phyloP scores from a whole-genome alignment of 92 coral and sea anemone species.

The Parazoanthus darwini region DNA sequence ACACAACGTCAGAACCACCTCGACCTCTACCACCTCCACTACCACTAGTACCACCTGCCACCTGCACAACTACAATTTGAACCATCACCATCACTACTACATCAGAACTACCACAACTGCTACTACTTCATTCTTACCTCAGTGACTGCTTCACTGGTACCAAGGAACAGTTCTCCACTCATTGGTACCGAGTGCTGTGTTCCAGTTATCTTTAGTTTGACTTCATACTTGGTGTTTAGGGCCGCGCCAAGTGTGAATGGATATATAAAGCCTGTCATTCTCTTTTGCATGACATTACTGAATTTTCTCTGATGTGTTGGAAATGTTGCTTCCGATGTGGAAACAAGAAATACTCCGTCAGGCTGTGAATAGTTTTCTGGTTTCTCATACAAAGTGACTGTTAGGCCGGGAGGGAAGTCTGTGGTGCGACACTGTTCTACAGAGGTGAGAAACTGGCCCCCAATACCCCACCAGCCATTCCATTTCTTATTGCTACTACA shows the following conservation, averaged over 20 bases:
- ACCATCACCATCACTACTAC: not conserved
- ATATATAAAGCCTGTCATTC: conserved; percentile 71
- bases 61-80: not conserved
- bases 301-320: conserved; percentile 1
- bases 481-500: conserved; percentile 51
- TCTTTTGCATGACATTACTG: not conserved
- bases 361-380: conserved; percentile 46
- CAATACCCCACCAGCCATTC: conserved; percentile 95
- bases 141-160: conserved; percentile 1
- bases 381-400: conserved; percentile 32
- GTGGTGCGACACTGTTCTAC: conserved; percentile 66
- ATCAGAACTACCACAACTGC: not conserved
- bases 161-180: conserved; percentile 18
- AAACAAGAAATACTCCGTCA: conserved; percentile 56
- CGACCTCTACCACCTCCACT: not conserved
- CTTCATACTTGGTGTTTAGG: conserved; percentile 20
- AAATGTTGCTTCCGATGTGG: conserved; percentile 32
- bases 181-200: not conserved
- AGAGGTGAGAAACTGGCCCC: conserved; percentile 64
- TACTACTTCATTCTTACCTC: conserved; percentile 24
- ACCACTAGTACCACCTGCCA: not conserved
- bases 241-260: conserved; percentile 58
- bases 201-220: not conserved
- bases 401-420: conserved; percentile 88
- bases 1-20: no score